A percentile compares a stretch with the other conserved stretches of the same genome.
Evolutionary conservation across 2,797 vertebrate genomes (phyloP).

Genomic region (Peromyscus aztecus): DNA sequence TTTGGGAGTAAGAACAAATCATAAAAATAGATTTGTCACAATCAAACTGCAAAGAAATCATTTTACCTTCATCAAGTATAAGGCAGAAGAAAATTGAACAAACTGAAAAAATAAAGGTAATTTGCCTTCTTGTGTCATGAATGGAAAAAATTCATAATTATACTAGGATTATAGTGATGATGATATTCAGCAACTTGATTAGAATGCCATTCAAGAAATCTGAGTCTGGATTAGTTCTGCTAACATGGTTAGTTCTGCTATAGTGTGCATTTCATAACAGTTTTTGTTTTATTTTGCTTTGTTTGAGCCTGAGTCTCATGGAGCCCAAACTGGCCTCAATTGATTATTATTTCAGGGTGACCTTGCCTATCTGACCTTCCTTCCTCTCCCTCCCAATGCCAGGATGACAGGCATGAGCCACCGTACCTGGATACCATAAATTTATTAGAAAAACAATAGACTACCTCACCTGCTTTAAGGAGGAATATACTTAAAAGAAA

Average conservation of each 20-base stretch:
- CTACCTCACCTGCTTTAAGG: not conserved
- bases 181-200: not conserved
- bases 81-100: not conserved
- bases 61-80: not conserved
- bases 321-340: not conserved
- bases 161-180: not conserved
- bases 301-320: not conserved
- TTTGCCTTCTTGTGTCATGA: not conserved
- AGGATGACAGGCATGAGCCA: not conserved
- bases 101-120: conserved; percentile 21
- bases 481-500: not conserved
- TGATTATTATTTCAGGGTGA: not conserved
- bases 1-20: conserved; percentile 59
- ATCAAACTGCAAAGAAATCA: conserved; percentile 41
- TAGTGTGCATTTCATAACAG: conserved; percentile 22
- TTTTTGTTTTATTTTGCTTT: not conserved
- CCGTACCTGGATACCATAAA: not conserved
- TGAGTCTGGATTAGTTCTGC: not conserved
- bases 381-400: not conserved
- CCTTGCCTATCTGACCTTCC: too few species aligned
- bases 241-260: not conserved
- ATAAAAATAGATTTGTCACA: conserved; percentile 40
- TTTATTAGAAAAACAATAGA: conserved; percentile 51
- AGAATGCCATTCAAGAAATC: conserved; percentile 38
- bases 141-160: conserved; percentile 13